Conservation (phyloP, 2,113 vertebrate species). For the Puntigrus tetrazona region DNA sequence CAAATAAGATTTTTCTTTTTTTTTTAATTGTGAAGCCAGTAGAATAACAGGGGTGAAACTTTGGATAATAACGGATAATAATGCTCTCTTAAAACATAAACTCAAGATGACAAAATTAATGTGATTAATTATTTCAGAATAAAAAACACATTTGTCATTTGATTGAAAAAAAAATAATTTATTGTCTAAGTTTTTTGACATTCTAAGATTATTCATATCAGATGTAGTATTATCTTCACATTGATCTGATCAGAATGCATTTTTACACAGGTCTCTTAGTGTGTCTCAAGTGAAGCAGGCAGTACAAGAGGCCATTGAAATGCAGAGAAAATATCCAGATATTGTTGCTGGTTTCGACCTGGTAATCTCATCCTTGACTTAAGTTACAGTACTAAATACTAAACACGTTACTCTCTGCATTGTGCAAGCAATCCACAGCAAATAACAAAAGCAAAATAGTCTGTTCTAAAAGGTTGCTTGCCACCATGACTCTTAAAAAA, state of each 20-base stretch:
- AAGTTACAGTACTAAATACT: neutral
- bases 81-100: neutral
- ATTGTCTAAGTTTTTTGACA: neutral
- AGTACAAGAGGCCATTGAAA: conserved; percentile 75
- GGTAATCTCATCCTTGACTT: conserved; percentile 68
- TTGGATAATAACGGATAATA: neutral
- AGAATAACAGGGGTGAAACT: neutral
- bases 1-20: neutral
- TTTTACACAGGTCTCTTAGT: conserved; percentile 72
- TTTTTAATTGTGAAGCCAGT: neutral
- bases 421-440: neutral
- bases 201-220: neutral
- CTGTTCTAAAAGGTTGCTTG: no score
- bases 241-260: neutral
- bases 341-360: conserved; percentile 87
- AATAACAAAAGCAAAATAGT: neutral
- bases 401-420: neutral
- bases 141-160: neutral
- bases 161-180: no score
- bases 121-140: neutral
- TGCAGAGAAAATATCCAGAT: conserved; percentile 80
- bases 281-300: conserved; percentile 75
- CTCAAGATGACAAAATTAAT: neutral
- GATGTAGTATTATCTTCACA: neutral
- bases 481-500: no score